Evolutionary conservation across 1,140 invertebrate genomes (phyloP).

Genomic region (Apis cerana): DNA sequence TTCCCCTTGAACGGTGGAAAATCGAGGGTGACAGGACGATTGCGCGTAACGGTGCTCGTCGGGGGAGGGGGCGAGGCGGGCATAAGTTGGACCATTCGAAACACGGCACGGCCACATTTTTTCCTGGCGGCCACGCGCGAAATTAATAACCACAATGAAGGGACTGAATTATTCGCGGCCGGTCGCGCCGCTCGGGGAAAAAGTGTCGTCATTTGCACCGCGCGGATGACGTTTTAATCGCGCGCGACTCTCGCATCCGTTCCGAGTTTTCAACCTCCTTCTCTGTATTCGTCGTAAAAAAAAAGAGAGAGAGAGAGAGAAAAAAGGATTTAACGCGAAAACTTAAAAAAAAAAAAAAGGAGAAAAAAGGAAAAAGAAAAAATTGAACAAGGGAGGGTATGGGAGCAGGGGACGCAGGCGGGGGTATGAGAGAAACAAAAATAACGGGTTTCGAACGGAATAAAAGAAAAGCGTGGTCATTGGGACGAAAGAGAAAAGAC

Average conservation of each 20-base stretch:
- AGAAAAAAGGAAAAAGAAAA: neutral
- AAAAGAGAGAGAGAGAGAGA: neutral
- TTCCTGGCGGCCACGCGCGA: conserved; percentile 31
- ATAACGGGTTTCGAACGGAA: no score
- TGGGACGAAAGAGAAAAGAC: neutral
- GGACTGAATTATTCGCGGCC: conserved; percentile 62
- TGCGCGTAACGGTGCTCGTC: conserved; percentile 1
- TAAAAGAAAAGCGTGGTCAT: neutral
- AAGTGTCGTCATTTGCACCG: conserved; percentile 61
- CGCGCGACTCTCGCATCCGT: neutral
- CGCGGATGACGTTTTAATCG: conserved; percentile 67
- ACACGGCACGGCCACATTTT: conserved; percentile 49
- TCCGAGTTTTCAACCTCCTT: neutral
- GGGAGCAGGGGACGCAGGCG: neutral
- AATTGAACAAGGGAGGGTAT: neutral
- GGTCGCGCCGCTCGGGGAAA: conserved; percentile 41
- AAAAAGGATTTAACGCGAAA: no score
- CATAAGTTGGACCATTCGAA: conserved; percentile 58
- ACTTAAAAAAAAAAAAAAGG: neutral
- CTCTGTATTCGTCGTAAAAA: neutral
- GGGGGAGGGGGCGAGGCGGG: conserved; percentile 27
- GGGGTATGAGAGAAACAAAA: neutral
- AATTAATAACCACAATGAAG: conserved; percentile 66
- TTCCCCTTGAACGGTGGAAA: conserved; percentile 23
- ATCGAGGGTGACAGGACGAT: conserved; percentile 31